Evolutionary conservation across 2,113 vertebrate genomes (phyloP), one percentile per base, ranked within the genome.

Genomic region (Silurus glanis): DNA sequence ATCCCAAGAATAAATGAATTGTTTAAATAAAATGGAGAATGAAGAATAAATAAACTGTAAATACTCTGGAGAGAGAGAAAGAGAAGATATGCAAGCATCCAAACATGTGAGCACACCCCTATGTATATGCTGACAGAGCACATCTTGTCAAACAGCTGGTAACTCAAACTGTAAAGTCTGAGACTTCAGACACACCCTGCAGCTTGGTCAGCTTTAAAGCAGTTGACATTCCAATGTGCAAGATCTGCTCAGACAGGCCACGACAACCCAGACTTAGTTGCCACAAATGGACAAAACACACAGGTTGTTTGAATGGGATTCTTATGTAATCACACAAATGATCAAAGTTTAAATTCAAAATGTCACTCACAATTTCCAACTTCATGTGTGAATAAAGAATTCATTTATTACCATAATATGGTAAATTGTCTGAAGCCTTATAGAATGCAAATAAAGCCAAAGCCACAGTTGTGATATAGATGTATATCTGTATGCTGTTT

Each of bases 81-180:
- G 59, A 19, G 25, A 28, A 49, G 28, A 83, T 47, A 76, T 47
- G 17, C 17, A 76, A 17, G 13, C 25, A 64, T 9, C 3, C 58
- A 47, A 62, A 82, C 28, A 82, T 1, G n/a, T 37, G 37, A 37
- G 37, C 23, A 8, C n/a, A 53, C 71, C 72, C 79, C 72, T 79
- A 2, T 82, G 82, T 37, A 80, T 6, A 76, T 82, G 76, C 88
- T 84, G 88, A 84, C 66, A 21, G 85, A 76, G 58, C 85, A 84
- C 82, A 88, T 84, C 23, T n/a, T 80, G 66, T 64, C 82, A 66
- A 89, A 89, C 88, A 89, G 88, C 88, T 89, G 88, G 67, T 86
- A 66, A 74, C 49, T 84, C 51, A 59, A 53, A 84, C 76, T 81
- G 84, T 25, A 82, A 69, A 21, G 28, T 72, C 37, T 53, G 66